Percentiles rank a stretch among this genome's conserved stretches.
Evolutionary conservation across 1,140 invertebrate species (phyloP).

Genomic region (Xylocopa sonorina): DNA sequence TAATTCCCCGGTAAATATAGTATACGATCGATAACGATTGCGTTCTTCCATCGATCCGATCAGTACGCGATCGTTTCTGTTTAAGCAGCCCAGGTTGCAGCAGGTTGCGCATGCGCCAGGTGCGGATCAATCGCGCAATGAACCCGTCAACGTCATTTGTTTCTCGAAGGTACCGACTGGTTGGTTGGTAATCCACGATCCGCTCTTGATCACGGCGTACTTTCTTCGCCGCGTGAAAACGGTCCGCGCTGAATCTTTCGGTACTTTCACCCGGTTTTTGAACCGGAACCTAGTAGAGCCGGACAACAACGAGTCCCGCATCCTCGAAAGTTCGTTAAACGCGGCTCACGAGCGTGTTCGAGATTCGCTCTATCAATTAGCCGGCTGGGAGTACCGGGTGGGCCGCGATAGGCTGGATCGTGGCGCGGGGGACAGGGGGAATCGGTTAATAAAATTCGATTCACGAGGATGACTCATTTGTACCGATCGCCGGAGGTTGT

Average conservation of each 20-base stretch:
- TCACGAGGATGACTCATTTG: slow-evolving; percentile 41
- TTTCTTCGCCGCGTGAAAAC: slow-evolving; percentile 28
- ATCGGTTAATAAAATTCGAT: slow-evolving; percentile 45
- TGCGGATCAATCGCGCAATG: slow-evolving; percentile 48
- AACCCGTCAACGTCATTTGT: slow-evolving; percentile 18
- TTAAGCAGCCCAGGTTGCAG: not conserved
- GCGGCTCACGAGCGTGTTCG: too few species aligned
- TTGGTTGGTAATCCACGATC: slow-evolving; percentile 22
- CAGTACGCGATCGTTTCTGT: slow-evolving; percentile 33
- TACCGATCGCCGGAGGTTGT: slow-evolving; percentile 24
- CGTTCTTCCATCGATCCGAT: slow-evolving; percentile 40
- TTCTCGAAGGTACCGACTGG: not conserved
- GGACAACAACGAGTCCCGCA: not conserved
- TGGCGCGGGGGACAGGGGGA: not conserved
- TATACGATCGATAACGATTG: not conserved
- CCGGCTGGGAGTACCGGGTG: not conserved
- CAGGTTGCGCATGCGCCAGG: slow-evolving; percentile 51
- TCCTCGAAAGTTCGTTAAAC: slow-evolving; percentile 15
- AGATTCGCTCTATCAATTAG: slow-evolving; percentile 1
- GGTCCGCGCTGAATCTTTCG: not conserved
- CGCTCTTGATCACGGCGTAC: slow-evolving; percentile 11
- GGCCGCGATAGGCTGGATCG: not conserved
- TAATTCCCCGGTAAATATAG: not conserved
- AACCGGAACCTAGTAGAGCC: slow-evolving; percentile 12
- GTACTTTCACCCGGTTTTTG: slow-evolving; percentile 34